phyloP scores from a whole-genome alignment of 2,797 vertebrate species.

The Nannoperca australis region DNA sequence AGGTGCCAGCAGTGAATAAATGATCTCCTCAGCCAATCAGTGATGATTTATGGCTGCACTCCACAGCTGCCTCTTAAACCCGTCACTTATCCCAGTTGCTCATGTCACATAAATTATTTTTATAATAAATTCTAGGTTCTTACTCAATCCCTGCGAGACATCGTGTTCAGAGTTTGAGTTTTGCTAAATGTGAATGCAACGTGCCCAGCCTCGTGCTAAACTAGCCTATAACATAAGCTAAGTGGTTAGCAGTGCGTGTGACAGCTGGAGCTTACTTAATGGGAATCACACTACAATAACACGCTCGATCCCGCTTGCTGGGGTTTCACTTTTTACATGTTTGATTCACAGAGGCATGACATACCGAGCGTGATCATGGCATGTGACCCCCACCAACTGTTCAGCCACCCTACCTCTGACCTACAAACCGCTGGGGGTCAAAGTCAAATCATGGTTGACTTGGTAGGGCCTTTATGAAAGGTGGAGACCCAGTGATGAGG shows the following conservation, averaged over 20 bases:
- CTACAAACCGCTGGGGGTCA: constrained; percentile 26
- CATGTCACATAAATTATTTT: constrained; percentile 40
- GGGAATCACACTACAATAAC: constrained; percentile 60
- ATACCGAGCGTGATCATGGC: constrained; percentile 56
- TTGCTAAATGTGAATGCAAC: neutral
- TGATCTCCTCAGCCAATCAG: constrained; percentile 18
- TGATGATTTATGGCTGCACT: constrained; percentile 38
- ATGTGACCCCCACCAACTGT: constrained; percentile 66
- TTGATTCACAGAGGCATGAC: constrained; percentile 54
- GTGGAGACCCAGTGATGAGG: constrained; percentile 9
- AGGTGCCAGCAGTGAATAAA: constrained; percentile 20
- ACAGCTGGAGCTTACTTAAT: constrained; percentile 49
- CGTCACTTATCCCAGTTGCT: constrained; percentile 41
- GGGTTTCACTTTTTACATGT: constrained; percentile 54
- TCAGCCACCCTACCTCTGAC: constrained; percentile 44
- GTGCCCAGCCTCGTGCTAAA: constrained; percentile 9
- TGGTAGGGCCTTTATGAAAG: constrained; percentile 33
- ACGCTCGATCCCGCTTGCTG: constrained; percentile 28
- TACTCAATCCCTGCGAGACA: constrained; percentile 18
- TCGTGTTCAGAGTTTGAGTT: neutral
- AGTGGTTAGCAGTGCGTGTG: constrained; percentile 20
- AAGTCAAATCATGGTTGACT: constrained; percentile 46
- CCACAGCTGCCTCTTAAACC: constrained; percentile 43
- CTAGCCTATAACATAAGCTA: neutral
- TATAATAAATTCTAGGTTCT: constrained; percentile 25